Percentiles rank a stretch among this genome's conserved stretches.
Conservation (phyloP, 1,140 invertebrate species). For the Marisa cornuarietis region DNA sequence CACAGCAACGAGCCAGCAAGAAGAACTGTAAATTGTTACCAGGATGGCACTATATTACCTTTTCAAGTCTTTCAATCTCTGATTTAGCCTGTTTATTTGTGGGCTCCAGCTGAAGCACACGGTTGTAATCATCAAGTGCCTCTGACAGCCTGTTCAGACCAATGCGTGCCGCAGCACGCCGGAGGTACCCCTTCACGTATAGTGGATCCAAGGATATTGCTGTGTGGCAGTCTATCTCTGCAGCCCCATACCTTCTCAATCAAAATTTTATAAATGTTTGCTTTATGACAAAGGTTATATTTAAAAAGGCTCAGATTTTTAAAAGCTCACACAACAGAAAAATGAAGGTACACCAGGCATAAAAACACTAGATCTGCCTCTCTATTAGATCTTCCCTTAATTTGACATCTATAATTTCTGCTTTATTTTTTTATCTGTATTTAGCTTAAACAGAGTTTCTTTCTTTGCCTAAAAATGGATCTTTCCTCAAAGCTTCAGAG, state of each 20-base stretch:
- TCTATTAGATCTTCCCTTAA: no score
- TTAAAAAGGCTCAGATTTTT: no score
- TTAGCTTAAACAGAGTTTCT: no score
- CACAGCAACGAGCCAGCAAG: neutral
- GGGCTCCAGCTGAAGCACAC: constrained; percentile 77
- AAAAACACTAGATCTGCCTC: no score
- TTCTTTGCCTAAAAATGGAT: no score
- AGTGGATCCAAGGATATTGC: constrained; percentile 77
- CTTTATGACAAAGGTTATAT: no score
- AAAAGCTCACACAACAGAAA: no score
- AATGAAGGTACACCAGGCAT: no score
- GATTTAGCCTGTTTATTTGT: constrained; percentile 70
- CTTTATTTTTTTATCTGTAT: no score
- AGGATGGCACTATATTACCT: constrained; percentile 37
- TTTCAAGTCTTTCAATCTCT: constrained; percentile 73
- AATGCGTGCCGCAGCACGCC: constrained; percentile 77
- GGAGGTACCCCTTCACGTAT: constrained; percentile 83
- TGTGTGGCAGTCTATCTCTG: constrained; percentile 79
- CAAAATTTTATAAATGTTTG: constrained; percentile 12
- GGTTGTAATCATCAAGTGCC: constrained; percentile 76
- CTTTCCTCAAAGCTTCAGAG: no score
- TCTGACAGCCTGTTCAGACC: constrained; percentile 72
- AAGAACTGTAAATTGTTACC: neutral
- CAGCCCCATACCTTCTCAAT: constrained; percentile 74
- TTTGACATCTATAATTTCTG: no score